phyloP scores from a whole-genome alignment of 2,888 invertebrate genomes.

The Clepsis dumicolana region DNA sequence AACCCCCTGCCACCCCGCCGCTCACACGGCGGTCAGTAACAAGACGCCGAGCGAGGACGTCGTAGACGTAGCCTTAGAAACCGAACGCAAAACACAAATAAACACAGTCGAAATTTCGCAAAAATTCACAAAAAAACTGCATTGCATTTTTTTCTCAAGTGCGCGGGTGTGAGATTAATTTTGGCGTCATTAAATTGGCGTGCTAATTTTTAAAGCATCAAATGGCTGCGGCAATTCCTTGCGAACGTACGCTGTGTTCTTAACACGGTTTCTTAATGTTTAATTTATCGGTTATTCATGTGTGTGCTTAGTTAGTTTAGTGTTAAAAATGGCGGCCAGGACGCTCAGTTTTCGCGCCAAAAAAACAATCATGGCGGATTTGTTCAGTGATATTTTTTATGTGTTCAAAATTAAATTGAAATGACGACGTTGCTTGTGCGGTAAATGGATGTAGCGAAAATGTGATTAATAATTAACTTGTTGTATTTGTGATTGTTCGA shows the following conservation, averaged over 20 bases:
- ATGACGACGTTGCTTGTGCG: slow-evolving; percentile 66
- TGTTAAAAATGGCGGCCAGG: slow-evolving; percentile 69
- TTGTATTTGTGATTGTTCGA: slow-evolving; percentile 40
- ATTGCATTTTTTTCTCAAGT: not conserved
- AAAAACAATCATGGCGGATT: slow-evolving; percentile 72
- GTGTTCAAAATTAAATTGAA: slow-evolving; percentile 83
- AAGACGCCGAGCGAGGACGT: slow-evolving; percentile 73
- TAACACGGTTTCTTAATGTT: slow-evolving; percentile 56
- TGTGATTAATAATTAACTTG: slow-evolving; percentile 52
- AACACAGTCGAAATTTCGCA: slow-evolving; percentile 54
- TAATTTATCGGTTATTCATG: slow-evolving; percentile 49
- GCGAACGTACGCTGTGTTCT: slow-evolving; percentile 60
- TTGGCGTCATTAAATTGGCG: not conserved
- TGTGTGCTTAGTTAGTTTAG: slow-evolving; percentile 36
- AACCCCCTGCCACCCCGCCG: slow-evolving; percentile 63
- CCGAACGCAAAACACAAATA: slow-evolving; percentile 82
- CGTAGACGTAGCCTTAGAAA: slow-evolving; percentile 84
- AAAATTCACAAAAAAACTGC: slow-evolving; percentile 51
- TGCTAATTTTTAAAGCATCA: slow-evolving; percentile 48
- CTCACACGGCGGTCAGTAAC: slow-evolving; percentile 81
- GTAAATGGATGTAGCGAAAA: slow-evolving; percentile 62
- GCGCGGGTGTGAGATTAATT: not conserved
- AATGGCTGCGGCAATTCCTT: slow-evolving; percentile 63
- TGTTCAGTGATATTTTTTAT: slow-evolving; percentile 70
- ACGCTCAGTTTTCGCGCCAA: slow-evolving; percentile 76